phyloP scores from a whole-genome alignment of 2,888 invertebrate genomes.

The Heliconius aoede region DNA sequence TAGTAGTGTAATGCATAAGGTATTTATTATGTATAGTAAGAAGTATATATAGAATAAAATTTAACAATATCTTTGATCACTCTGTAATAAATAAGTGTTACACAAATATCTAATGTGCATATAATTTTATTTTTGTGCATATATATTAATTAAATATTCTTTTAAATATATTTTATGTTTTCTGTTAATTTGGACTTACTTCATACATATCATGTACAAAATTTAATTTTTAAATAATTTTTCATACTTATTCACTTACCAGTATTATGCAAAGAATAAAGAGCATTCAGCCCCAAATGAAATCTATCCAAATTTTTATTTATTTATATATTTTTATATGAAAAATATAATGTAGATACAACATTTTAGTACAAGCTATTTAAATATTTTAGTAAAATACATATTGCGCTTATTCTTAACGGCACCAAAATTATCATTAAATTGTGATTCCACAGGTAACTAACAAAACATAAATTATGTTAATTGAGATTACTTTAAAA shows the following conservation, averaged over 20 bases:
- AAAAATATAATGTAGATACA: slow-evolving; percentile 18
- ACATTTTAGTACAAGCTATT: not conserved
- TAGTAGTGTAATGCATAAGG: not conserved
- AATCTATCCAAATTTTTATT: slow-evolving; percentile 7
- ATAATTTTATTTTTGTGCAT: slow-evolving; percentile 7
- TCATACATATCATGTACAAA: not conserved
- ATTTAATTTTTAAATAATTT: not conserved
- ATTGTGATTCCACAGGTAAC: slow-evolving; percentile 75
- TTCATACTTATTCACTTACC: not conserved
- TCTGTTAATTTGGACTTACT: slow-evolving; percentile 7
- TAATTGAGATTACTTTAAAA: slow-evolving; percentile 69
- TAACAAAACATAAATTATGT: slow-evolving; percentile 62
- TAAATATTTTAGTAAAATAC: slow-evolving; percentile 41
- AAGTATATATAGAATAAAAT: slow-evolving; percentile 13
- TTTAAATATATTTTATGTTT: not conserved
- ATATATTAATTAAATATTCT: slow-evolving; percentile 9
- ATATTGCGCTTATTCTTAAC: slow-evolving; percentile 48
- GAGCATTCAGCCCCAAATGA: slow-evolving; percentile 1
- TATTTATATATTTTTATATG: slow-evolving; percentile 7
- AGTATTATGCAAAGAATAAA: slow-evolving; percentile 4
- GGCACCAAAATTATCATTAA: slow-evolving; percentile 65
- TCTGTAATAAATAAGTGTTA: slow-evolving; percentile 18
- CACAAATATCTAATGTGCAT: slow-evolving; percentile 17
- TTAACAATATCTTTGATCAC: slow-evolving; percentile 21
- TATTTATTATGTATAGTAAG: too few species aligned